Conservation (phyloP, 2,888 invertebrate species). For the Meliscaeva auricollis region DNA sequence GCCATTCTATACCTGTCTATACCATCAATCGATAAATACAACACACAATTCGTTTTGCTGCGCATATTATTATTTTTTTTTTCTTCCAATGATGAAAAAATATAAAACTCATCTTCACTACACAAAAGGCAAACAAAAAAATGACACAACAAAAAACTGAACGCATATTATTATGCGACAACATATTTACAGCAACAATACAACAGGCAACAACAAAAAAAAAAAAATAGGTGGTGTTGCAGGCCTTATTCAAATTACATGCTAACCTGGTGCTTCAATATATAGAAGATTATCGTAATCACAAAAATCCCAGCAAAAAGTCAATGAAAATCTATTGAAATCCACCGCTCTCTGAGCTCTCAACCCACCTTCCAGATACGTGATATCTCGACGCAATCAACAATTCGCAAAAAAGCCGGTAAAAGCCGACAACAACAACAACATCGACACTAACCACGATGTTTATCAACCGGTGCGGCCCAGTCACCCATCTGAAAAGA, state of each 20-base stretch:
- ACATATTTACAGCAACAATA: neutral
- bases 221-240: neutral
- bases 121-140: neutral
- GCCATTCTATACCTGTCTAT: neutral
- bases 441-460: slow-evolving; percentile 11
- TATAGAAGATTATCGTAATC: slow-evolving; percentile 25
- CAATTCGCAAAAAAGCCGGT: slow-evolving; percentile 60
- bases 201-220: neutral
- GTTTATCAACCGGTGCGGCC: slow-evolving; percentile 41
- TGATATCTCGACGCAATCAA: slow-evolving; percentile 33
- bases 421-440: slow-evolving; percentile 36
- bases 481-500: slow-evolving; percentile 9
- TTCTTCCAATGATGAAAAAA: no score
- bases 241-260: slow-evolving; percentile 14
- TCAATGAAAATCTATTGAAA: slow-evolving; percentile 22
- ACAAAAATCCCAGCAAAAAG: slow-evolving; percentile 39
- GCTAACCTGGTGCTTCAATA: neutral
- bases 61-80: neutral
- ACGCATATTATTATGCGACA: slow-evolving; percentile 14
- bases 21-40: slow-evolving; percentile 20
- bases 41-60: slow-evolving; percentile 1
- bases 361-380: neutral
- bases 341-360: neutral
- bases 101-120: neutral
- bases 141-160: neutral